These are phyloP conservation scores for Acanthosoma haemorrhoidale DNA, from an alignment of 2,888 invertebrate genomes.

Conservation along the genomic window DNA sequence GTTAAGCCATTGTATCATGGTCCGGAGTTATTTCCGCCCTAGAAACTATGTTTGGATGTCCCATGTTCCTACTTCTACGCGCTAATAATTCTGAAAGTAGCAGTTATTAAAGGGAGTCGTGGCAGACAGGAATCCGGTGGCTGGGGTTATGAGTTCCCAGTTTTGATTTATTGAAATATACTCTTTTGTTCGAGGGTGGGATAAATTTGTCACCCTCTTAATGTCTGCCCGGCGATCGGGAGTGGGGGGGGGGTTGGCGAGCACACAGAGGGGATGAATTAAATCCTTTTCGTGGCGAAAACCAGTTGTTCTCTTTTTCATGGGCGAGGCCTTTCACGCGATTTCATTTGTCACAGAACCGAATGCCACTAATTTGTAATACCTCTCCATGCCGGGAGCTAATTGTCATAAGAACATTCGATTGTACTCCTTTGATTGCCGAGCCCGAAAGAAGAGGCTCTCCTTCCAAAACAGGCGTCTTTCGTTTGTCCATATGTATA, in stretches of 20 bases:
- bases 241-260: neutral
- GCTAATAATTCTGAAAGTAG: slow-evolving; percentile 7
- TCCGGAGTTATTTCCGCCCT: too few species aligned
- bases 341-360: too few species aligned
- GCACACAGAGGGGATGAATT: neutral
- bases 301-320: neutral
- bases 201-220: slow-evolving; percentile 22
- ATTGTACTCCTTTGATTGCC: too few species aligned
- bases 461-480: too few species aligned
- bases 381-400: too few species aligned
- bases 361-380: too few species aligned
- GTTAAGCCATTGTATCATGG: too few species aligned
- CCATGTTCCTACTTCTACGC: too few species aligned
- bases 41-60: too few species aligned
- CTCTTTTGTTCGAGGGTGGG: slow-evolving; percentile 17
- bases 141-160: slow-evolving; percentile 9
- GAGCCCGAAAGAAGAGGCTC: too few species aligned
- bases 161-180: slow-evolving; percentile 25
- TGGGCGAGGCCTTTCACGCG: neutral
- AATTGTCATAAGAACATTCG: too few species aligned
- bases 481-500: too few species aligned
- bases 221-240: neutral
- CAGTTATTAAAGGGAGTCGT: slow-evolving; percentile 6
- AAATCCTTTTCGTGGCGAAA: neutral
- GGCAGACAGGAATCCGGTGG: slow-evolving; percentile 7